A percentile compares a stretch with the other conserved stretches of the same genome.
Conservation (phyloP, 2,797 vertebrate species). For the Poecilia velifera region DNA sequence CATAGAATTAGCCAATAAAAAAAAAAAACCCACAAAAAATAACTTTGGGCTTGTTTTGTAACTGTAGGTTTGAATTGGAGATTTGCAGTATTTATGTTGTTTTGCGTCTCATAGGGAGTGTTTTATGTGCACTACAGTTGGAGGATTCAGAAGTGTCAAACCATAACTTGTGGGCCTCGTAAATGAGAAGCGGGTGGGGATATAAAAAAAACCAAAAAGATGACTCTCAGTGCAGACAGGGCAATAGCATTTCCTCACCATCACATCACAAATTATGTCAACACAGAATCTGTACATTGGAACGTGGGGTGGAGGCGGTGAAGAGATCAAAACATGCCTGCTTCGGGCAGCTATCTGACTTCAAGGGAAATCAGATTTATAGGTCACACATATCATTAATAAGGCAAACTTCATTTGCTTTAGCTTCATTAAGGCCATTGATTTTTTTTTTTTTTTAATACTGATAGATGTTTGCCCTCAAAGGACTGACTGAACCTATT, state of each 20-base stretch:
- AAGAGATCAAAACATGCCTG: constrained; percentile 12
- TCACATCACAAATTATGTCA: constrained; percentile 64
- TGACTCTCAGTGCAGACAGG: constrained; percentile 42
- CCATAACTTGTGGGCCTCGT: constrained; percentile 61
- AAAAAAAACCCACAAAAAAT: neutral
- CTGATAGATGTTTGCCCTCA: constrained; percentile 15
- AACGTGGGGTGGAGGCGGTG: neutral
- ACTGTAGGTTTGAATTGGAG: neutral
- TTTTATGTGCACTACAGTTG: constrained; percentile 35
- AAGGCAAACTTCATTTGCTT: constrained; percentile 1
- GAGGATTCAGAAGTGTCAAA: constrained; percentile 31
- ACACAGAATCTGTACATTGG: constrained; percentile 27
- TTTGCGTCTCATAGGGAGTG: constrained; percentile 3
- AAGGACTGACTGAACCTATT: neutral
- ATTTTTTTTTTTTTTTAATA: constrained; percentile 11
- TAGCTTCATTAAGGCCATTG: neutral
- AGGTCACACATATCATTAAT: neutral
- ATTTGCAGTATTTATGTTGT: constrained; percentile 23
- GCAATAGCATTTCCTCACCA: constrained; percentile 48
- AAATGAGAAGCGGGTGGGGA: constrained; percentile 48
- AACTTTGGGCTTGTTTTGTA: neutral
- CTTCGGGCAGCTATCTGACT: neutral
- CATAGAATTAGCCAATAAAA: neutral
- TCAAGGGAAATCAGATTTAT: neutral
- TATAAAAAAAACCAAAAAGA: constrained; percentile 43